Base-by-base conservation (phyloP, 2,888 invertebrate species). In the Leptura quadrifasciata region DNA sequence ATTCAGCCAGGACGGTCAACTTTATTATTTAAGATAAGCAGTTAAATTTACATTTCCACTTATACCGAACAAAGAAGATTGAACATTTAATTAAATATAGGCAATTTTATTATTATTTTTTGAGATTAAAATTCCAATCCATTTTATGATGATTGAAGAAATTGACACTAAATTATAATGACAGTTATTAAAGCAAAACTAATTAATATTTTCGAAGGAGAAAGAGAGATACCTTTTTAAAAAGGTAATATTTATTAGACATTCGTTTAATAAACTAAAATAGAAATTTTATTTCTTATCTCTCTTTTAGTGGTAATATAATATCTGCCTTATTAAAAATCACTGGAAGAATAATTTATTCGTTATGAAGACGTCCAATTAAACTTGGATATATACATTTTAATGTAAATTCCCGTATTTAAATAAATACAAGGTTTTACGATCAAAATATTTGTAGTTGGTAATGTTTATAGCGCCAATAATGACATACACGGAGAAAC, bases 31-130 rank as follows among this genome's bases (percentile, higher is more conserved):
- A 71, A 78, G 74, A 70, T 71, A 73, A 31, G 65, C 72, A 55
- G 76, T 76, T 74, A 69, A 77, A 75, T 75, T 77, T 73, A 75
- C 73, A 75, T 77, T 77, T 75, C 75, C 21, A 61, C 35, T 9
- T 17, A 35, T 65, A 20, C 52, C 17, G 60, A 61, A 71, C 71
- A 71, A 71, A 71, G 52, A 21, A 52, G 58, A 71, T 61, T 27
- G 24, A 71, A 71, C 61, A 24, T 61, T 61, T 71, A 71, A 71
- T 71, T 52, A 71, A 61, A 35, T 39, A 61, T 20, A 52, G 47
- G 47, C 20, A 27, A 5, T 61, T 60, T 60, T 57, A 61, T 60
- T 39, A 71, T 61, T 47, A 70, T 47, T 35, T 47, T 61, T 71
- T 52, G 52, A 71, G 61, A 47, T 65, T 39, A 52, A 52, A 61